Evolutionary conservation across 2,888 invertebrate genomes (phyloP).

Genomic region (Carpatolechia fugitivella): DNA sequence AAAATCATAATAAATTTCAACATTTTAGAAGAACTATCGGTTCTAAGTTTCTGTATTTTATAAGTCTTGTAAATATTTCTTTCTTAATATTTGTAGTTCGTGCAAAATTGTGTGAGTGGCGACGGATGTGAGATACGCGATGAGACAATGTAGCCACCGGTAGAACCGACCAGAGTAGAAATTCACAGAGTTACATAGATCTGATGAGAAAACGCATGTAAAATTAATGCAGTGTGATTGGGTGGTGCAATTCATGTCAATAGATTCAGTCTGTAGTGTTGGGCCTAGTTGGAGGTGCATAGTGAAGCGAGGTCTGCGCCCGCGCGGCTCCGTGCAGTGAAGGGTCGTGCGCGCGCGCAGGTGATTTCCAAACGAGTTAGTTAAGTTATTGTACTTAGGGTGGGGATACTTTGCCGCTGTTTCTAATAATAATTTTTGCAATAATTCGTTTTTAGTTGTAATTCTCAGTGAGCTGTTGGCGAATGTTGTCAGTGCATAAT

Average conservation of each 20-base stretch:
- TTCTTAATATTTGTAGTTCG: slow-evolving; percentile 16
- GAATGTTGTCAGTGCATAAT: slow-evolving; percentile 40
- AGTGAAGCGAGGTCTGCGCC: too few species aligned
- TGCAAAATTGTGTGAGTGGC: slow-evolving; percentile 11
- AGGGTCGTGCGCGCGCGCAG: too few species aligned
- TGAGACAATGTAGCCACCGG: not conserved
- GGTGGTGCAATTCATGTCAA: slow-evolving; percentile 16
- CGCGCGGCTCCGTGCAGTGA: too few species aligned
- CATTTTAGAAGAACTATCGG: slow-evolving; percentile 16
- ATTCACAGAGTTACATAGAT: slow-evolving; percentile 14
- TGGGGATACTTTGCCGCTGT: slow-evolving; percentile 49
- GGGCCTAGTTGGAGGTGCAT: not conserved
- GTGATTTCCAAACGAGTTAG: slow-evolving; percentile 28
- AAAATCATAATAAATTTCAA: slow-evolving; percentile 19
- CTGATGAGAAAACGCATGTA: slow-evolving; percentile 12
- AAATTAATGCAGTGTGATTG: slow-evolving; percentile 14
- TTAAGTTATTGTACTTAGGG: slow-evolving; percentile 63
- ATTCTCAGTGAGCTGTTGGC: slow-evolving; percentile 29
- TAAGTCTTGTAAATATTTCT: slow-evolving; percentile 23
- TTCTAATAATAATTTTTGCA: slow-evolving; percentile 48
- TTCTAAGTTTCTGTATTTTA: slow-evolving; percentile 21
- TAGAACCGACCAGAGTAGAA: not conserved
- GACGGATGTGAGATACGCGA: slow-evolving; percentile 8
- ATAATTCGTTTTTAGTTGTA: slow-evolving; percentile 43
- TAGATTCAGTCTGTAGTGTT: slow-evolving; percentile 4